Base-by-base conservation (phyloP, 2,797 vertebrate genomes). In the Microctenopoma stevenorrisi region DNA sequence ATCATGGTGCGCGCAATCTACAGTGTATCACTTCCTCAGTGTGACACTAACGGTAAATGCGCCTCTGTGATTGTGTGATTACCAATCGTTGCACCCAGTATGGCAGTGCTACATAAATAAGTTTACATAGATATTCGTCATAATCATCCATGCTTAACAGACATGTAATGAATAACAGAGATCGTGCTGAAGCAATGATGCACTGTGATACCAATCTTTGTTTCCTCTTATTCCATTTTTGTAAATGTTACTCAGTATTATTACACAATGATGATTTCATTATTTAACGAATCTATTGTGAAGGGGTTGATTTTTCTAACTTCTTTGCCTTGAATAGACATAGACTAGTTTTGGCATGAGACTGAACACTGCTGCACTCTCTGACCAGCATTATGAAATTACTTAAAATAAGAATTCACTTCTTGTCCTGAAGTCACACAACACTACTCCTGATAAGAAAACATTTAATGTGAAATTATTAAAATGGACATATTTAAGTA, bases 1-100 rank as follows among this genome's bases (percentile, higher is more conserved):
- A 68, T 55, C 67, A 78, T 54, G 60, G 10, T 46, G 51, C 49
- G 58, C 63, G 63, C 37, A 42, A 51, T 85, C 72, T 68, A 62
- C 44, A 3, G 43, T 44, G 16, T 43, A 70, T 35, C 37, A 63
- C 63, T 69, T 49, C 30, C 66, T 75, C 22, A 56, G 38, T 52
- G 53, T 60, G 61, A 51, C 47, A 64, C 62, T 50, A 57, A 33
- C n/a, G 1, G 64, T 52, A 80, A 77, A 59, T 28, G 57, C 55
- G 44, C 68, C 62, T 74, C 46, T 55, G 66, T 47, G 62, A 49
- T 54, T 46, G 33, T n/a, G 54, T 65, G 49, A 28, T 25, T 30
- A 49, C 30, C 55, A 22, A 28, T 75, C 22, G 4, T 61, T 22
- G 37, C 15, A 54, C 65, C 67, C 30, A 50, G 37, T 64, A 54